Conservation (phyloP, 2,888 invertebrate species). For the Capitulum mitella region DNA sequence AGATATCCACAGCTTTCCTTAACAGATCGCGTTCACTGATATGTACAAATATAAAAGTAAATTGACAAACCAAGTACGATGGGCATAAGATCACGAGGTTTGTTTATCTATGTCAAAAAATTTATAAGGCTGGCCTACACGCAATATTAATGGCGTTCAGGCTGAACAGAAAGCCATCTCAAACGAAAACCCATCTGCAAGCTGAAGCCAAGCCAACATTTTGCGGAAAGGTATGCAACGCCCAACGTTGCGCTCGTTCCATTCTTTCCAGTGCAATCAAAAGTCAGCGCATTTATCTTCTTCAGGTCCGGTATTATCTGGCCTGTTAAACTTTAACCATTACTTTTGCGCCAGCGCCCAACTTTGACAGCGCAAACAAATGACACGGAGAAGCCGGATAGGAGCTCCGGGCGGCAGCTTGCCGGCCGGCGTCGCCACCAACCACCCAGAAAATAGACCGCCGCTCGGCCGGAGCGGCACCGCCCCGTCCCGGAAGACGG, state of each 20-base stretch:
- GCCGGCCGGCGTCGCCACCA: background rate
- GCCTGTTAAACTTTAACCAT: conserved; percentile 19
- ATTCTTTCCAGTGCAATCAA: background rate
- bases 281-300: conserved; percentile 5
- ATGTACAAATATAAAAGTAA: too few relatives aligned
- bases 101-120: too few relatives aligned
- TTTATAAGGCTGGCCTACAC: too few relatives aligned
- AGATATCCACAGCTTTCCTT: too few relatives aligned
- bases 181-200: too few relatives aligned
- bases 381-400: background rate
- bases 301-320: background rate
- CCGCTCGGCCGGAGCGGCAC: background rate
- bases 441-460: background rate
- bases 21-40: too few relatives aligned
- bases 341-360: conserved; percentile 18
- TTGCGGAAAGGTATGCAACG: too few relatives aligned
- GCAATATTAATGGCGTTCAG: too few relatives aligned
- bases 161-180: too few relatives aligned
- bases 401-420: background rate
- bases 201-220: too few relatives aligned
- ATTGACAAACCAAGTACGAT: too few relatives aligned
- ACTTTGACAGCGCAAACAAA: conserved; percentile 20
- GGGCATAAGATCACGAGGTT: too few relatives aligned
- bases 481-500: background rate
- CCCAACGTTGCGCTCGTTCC: background rate